Percentiles rank a stretch among this genome's conserved stretches.
Evolutionary conservation across 2,113 vertebrate species (phyloP).

Genomic region (Phrynocephalus versicolor): DNA sequence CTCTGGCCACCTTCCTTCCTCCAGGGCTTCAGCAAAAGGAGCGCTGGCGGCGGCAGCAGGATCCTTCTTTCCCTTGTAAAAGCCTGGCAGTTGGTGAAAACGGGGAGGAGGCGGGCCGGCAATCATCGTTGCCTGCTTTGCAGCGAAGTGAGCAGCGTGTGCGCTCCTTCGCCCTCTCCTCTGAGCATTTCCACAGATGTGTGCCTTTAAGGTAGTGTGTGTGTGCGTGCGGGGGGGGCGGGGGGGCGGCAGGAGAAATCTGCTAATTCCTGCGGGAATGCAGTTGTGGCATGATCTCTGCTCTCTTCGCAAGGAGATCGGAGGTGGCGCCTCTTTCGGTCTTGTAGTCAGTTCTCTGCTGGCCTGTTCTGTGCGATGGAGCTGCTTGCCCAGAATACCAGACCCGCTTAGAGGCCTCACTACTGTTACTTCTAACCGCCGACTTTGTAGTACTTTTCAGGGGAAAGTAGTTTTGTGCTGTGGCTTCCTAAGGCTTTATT

Average conservation of each 20-base stretch:
- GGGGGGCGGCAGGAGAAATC: background rate
- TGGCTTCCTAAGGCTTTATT: background rate
- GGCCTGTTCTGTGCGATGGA: background rate
- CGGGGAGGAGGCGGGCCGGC: background rate
- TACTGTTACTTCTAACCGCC: background rate
- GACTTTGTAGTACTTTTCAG: background rate
- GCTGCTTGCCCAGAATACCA: background rate
- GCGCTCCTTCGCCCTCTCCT: background rate
- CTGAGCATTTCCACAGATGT: constrained; percentile 16
- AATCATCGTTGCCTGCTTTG: background rate
- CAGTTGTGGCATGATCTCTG: background rate
- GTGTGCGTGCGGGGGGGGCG: too few relatives aligned
- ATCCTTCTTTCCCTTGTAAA: constrained; percentile 17
- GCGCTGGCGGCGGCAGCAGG: background rate
- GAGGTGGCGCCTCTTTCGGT: background rate
- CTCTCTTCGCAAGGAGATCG: background rate
- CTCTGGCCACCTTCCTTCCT: background rate
- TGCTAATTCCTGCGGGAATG: background rate
- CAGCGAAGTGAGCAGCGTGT: background rate
- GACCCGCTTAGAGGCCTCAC: background rate
- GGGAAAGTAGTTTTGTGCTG: background rate
- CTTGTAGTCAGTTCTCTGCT: background rate
- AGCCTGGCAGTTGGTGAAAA: constrained; percentile 11
- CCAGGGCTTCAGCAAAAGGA: background rate
- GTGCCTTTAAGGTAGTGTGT: background rate